These are phyloP conservation scores for Aleiodes testaceus DNA, from an alignment of 2,888 invertebrate genomes.

Conservation along the genomic window DNA sequence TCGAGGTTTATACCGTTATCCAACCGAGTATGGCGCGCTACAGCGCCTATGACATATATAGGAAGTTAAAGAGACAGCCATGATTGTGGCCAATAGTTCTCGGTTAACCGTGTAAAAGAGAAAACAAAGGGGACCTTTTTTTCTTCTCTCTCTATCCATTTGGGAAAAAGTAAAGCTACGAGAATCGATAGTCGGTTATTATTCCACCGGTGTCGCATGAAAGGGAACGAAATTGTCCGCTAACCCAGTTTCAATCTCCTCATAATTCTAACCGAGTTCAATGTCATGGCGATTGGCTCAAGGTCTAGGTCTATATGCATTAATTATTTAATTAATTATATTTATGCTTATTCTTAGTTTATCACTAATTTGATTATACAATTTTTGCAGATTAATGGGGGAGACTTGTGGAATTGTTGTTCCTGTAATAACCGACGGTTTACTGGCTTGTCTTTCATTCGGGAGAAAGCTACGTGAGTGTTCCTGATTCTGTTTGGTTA, in stretches of 20 bases:
- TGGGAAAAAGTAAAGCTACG: neutral
- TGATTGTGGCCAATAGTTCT: conserved; percentile 15
- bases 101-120: conserved; percentile 7
- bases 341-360: no score
- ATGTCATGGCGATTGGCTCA: neutral
- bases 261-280: neutral
- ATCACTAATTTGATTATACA: conserved; percentile 13
- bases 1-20: conserved; percentile 63
- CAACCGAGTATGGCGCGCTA: conserved; percentile 45
- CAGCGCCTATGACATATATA: conserved; percentile 56
- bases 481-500: conserved; percentile 42
- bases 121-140: neutral
- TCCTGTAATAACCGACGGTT: conserved; percentile 21
- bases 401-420: neutral
- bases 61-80: conserved; percentile 47
- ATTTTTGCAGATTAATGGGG: neutral
- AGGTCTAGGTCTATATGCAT: neutral
- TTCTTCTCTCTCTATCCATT: no score
- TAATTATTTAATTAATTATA: no score
- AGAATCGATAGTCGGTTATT: neutral
- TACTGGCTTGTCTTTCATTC: conserved; percentile 22
- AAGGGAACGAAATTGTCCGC: conserved; percentile 2
- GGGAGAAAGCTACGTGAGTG: conserved; percentile 39
- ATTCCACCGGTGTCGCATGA: neutral
- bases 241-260: conserved; percentile 10